Evolutionary conservation across 2,113 vertebrate genomes (phyloP), one percentile per base, ranked within the genome.

Genomic region (Dinomys branickii): DNA sequence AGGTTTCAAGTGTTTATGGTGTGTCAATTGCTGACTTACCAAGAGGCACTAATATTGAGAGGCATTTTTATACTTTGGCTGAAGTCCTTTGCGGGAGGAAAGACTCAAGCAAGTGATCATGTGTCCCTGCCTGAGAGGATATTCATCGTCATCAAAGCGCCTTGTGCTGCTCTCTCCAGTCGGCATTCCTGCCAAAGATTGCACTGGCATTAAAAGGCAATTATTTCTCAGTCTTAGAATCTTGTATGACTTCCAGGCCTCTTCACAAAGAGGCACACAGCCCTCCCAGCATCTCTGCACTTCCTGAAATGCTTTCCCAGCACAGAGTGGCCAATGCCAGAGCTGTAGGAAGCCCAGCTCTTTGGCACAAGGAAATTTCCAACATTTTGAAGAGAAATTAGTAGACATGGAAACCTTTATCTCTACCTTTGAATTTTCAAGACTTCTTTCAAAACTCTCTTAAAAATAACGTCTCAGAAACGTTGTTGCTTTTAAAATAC

Each of bases 181-280:
- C 88, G 84, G 44, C 30, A 20, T 77, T 75, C 80, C 81, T 97
- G 85, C 85, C 82, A 96, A 96, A 93, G 54, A 85, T 30, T 38
- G 58, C 33, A 52, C 84, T 94, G 93, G 95, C 87, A 91, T 91
- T 77, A 89, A 94, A 94, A 90, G 71, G 84, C 96, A 97, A 97
- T 97, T 94, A 94, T 95, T 93, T 92, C 93, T 90, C 52, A 77
- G 14, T 65, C 30, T 81, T 78, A 56, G 52, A 59, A 35, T 84
- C 50, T 38, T 63, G 2, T 28, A 59, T 75, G 56, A 50, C 65
- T 93, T 96, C 77, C 77, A 94, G 80, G 14, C 22, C n/a, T 93
- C 52, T 58, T 44, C n/a, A 90, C 52, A 52, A 91, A 96, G 84
- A 96, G 63, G 33, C 56, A 84, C 78, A 30, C 35, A 91, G 69